Evolutionary conservation across 1,140 invertebrate species (phyloP).

Genomic region (Neuroterus valhalla): DNA sequence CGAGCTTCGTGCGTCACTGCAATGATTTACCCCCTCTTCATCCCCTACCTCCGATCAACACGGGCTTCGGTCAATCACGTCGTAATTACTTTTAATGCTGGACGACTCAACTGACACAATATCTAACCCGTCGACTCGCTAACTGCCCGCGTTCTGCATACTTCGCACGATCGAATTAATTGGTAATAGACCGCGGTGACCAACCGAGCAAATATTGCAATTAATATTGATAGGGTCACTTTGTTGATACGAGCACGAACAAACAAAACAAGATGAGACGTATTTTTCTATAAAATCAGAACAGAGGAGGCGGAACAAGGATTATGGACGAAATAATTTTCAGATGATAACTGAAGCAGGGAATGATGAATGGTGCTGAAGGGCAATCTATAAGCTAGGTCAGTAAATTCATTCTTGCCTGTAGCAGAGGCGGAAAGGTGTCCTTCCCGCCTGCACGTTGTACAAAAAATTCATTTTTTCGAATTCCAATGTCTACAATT

Average conservation of each 20-base stretch:
- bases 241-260: slow-evolving; percentile 48
- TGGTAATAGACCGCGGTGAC: slow-evolving; percentile 71
- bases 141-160: slow-evolving; percentile 67
- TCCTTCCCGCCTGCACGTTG: too few species aligned
- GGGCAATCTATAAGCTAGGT: too few species aligned
- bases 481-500: too few species aligned
- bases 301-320: too few species aligned
- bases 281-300: too few species aligned
- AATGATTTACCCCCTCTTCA: slow-evolving; percentile 70
- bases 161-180: slow-evolving; percentile 75
- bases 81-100: slow-evolving; percentile 75
- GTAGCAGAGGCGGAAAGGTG: too few species aligned
- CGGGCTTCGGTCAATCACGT: slow-evolving; percentile 74
- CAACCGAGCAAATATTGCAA: slow-evolving; percentile 66
- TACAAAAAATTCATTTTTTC: too few species aligned
- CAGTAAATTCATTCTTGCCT: too few species aligned
- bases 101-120: slow-evolving; percentile 74
- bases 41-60: slow-evolving; percentile 65
- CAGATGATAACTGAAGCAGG: too few species aligned
- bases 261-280: too few species aligned
- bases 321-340: too few species aligned
- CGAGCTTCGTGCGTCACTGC: slow-evolving; percentile 74
- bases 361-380: too few species aligned
- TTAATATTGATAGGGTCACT: slow-evolving; percentile 71
- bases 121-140: slow-evolving; percentile 69